Percentiles rank a stretch among this genome's conserved stretches.
Conservation (phyloP, 2,113 vertebrate genomes). For the pig (Sus scrofa) region DNA sequence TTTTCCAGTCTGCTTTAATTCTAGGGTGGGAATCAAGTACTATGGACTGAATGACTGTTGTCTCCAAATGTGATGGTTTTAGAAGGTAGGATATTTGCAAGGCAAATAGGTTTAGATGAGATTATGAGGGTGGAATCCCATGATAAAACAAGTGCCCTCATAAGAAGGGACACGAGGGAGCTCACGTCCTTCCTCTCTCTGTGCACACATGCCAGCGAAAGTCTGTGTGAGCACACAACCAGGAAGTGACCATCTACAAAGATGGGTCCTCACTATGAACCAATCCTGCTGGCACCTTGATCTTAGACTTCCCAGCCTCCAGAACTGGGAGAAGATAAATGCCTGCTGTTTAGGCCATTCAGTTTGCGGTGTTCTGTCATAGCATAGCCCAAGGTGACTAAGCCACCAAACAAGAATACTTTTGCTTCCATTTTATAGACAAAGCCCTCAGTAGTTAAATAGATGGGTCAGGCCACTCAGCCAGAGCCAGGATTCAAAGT, state of each 20-base stretch:
- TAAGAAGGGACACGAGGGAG: not conserved
- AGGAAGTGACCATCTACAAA: not conserved
- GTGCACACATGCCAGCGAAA: not conserved
- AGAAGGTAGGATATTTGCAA: not conserved
- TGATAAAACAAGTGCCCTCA: not conserved
- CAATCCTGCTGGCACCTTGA: not conserved
- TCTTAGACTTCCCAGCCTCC: not conserved
- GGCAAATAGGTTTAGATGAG: not conserved
- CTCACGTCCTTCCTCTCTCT: not conserved
- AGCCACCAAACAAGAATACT: not conserved
- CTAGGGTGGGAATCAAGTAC: not conserved
- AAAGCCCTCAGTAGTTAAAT: not conserved
- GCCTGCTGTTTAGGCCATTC: not conserved
- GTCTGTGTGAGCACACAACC: not conserved
- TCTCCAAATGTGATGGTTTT: not conserved
- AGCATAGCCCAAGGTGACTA: not conserved
- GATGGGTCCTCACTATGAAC: not conserved
- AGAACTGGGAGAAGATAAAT: not conserved
- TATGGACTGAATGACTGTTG: not conserved
- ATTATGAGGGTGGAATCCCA: not conserved
- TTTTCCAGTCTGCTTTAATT: not conserved
- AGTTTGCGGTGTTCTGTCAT: not conserved
- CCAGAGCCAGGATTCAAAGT: not conserved
- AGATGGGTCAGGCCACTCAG: not conserved
- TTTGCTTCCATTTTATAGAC: not conserved